Evolutionary conservation across 92 coral and sea anemone genomes (phyloP).

Genomic region (Bergia puertoricense): DNA sequence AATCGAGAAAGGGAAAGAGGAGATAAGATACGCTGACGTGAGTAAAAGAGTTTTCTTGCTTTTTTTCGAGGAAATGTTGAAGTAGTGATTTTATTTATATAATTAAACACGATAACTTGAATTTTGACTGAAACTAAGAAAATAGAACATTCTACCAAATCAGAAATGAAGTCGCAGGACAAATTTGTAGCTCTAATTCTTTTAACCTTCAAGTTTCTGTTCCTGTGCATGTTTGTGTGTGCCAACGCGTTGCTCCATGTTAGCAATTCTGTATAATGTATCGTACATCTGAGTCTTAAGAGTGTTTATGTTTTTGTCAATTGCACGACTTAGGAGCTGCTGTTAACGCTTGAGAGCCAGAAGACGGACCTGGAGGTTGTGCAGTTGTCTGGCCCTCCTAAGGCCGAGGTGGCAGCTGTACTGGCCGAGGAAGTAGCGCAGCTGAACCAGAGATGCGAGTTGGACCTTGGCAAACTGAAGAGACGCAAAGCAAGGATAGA

Average conservation of each 20-base stretch:
- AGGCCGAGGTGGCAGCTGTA: constrained; percentile 67
- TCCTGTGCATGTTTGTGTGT: too few relatives aligned
- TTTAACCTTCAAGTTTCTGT: too few relatives aligned
- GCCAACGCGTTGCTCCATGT: too few relatives aligned
- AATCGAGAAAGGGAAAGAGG: constrained; percentile 83
- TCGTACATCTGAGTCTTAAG: neutral
- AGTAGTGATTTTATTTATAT: neutral
- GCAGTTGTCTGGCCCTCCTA: constrained; percentile 74
- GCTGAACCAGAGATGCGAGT: constrained; percentile 69
- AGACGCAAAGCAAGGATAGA: constrained; percentile 68
- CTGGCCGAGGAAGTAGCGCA: constrained; percentile 75
- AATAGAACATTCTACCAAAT: too few relatives aligned
- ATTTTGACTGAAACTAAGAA: too few relatives aligned
- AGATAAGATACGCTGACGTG: constrained; percentile 77
- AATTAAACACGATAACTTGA: neutral
- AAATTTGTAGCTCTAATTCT: too few relatives aligned
- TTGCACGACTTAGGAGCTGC: constrained; percentile 51
- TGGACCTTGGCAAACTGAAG: constrained; percentile 77
- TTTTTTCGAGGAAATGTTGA: neutral
- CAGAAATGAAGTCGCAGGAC: too few relatives aligned
- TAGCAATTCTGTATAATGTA: neutral
- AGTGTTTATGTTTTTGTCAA: neutral
- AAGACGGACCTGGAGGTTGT: constrained; percentile 82
- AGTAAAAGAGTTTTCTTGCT: neutral
- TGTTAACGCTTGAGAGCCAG: constrained; percentile 69